A percentile compares a stretch with the other conserved stretches of the same genome.
phyloP scores from a whole-genome alignment of 2,113 vertebrate species.

The Lepidothrix coronata region DNA sequence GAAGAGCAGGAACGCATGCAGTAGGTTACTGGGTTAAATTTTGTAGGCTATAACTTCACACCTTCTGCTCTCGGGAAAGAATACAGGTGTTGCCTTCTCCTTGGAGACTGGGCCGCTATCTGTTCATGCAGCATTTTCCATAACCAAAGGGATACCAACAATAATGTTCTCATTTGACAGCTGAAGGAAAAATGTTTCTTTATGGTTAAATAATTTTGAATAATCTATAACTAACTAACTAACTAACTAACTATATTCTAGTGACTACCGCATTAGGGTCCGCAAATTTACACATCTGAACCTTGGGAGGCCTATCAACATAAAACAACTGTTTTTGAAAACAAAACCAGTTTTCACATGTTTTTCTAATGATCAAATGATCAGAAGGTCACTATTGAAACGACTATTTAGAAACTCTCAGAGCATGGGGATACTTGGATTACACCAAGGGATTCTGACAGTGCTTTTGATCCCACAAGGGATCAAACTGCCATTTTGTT shows the following conservation, averaged over 20 bases:
- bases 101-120: neutral
- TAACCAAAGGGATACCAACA: neutral
- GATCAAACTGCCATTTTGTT: neutral
- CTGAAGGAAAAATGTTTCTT: neutral
- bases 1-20: neutral
- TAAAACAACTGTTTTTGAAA: neutral
- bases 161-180: neutral
- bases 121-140: neutral
- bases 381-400: neutral
- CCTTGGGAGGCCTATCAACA: neutral
- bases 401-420: neutral
- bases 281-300: neutral
- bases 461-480: neutral
- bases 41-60: neutral
- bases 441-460: neutral
- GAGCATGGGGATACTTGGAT: neutral
- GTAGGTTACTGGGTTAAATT: conserved; percentile 42
- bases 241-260: neutral
- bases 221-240: neutral
- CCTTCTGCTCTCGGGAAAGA: neutral
- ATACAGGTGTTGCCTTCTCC: neutral
- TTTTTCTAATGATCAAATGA: neutral
- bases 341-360: neutral
- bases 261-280: neutral
- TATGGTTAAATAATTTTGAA: neutral